Evolutionary conservation across 2,888 invertebrate genomes (phyloP), one percentile per base, ranked within the genome.

Genomic region (Lathronympha strigana): DNA sequence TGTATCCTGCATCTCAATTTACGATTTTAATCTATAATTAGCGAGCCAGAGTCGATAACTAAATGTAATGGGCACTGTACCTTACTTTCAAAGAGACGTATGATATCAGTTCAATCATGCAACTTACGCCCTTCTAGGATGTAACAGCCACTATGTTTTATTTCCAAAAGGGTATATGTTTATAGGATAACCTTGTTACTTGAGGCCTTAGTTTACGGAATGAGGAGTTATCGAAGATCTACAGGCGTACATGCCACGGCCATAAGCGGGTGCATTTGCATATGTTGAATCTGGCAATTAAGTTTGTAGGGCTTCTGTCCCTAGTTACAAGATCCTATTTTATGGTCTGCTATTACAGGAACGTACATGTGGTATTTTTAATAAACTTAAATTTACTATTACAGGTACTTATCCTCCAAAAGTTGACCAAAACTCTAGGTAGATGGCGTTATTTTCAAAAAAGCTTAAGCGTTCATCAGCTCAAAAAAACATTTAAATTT

Each of bases 161-260:
- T 8, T 23, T 53, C 21, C n/a, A 19, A 23, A 53, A n/a, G 23
- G 23, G 9, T 23, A 9, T 36, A 36, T 15, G 9, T 15, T 13
- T n/a, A 23, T 53, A 53, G 23, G n/a, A 15, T 36, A 11, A 36
- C 9, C 8, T 15, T 9, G 33, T 0, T 4, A 21, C 21, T 23
- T 53, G 23, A 15, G 15, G 0, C n/a, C 36, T 53, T 36, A 36
- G 21, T 36, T 8, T 6, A 21, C 9, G n/a, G 36, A 31, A 21
- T 11, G 57, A n/a, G 6, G 9, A 31, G 67, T 67, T 77, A 80
- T 78, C 75, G 63, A 4, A 54, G 60, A 80, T 79, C 79, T 78
- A 79, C 78, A 79, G 58, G 73, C 72, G 74, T 78, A 74, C 77
- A 78, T 72, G 69, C 61, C 55, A 71, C 53, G 68, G 69, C 63